phyloP scores from a whole-genome alignment of 1,140 invertebrate species.

The Manduca sexta region DNA sequence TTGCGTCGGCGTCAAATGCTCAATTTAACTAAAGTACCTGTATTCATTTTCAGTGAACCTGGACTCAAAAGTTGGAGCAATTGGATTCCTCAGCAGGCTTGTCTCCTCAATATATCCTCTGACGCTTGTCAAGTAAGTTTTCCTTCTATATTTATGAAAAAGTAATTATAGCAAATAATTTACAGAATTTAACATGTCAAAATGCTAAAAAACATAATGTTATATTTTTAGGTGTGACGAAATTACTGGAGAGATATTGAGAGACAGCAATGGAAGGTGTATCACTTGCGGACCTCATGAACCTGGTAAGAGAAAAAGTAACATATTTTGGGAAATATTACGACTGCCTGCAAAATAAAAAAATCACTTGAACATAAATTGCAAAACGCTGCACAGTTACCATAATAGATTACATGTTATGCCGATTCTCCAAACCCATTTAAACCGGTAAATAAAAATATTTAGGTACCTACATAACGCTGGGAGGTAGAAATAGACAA shows the following conservation, averaged over 20 bases:
- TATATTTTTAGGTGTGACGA: conserved; percentile 80
- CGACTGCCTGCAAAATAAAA: no score
- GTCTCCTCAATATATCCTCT: conserved; percentile 80
- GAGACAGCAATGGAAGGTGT: conserved; percentile 84
- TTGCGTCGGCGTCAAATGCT: no score
- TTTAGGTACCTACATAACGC: no score
- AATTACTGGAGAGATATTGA: conserved; percentile 84
- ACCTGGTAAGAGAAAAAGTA: conserved; percentile 58
- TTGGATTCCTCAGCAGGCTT: conserved; percentile 90
- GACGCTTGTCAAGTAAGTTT: conserved; percentile 79
- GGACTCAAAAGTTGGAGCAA: conserved; percentile 88
- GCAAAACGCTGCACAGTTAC: no score
- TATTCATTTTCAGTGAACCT: conserved; percentile 84
- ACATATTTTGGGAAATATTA: no score
- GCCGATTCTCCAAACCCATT: no score
- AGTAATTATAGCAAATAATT: no score
- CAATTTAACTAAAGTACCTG: no score
- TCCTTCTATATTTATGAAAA: conserved; percentile 12
- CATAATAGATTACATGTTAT: no score
- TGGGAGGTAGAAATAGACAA: no score
- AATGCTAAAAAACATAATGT: conserved; percentile 3
- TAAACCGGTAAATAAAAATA: no score
- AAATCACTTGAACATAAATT: no score
- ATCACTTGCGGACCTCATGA: conserved; percentile 84
- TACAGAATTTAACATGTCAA: neutral